These are phyloP conservation scores for Trematomus bernacchii DNA, from an alignment of 2,797 vertebrate species.

Conservation along the genomic window DNA sequence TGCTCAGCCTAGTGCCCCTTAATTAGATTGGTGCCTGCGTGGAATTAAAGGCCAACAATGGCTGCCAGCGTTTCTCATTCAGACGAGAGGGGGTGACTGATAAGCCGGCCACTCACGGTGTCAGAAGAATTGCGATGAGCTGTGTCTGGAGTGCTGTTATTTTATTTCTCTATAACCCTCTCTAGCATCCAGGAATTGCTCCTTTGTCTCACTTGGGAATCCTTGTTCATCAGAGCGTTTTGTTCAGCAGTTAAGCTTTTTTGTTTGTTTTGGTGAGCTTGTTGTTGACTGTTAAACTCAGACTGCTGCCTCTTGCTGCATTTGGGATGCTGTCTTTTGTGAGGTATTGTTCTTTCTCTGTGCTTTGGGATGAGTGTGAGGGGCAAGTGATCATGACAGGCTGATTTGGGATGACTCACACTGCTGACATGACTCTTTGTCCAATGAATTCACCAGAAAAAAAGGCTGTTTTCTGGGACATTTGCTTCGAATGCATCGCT, in stretches of 20 bases:
- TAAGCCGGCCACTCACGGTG: constrained; percentile 50
- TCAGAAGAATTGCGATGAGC: constrained; percentile 42
- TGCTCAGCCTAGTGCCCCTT: constrained; percentile 69
- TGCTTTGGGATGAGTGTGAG: constrained; percentile 54
- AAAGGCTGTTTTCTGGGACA: constrained; percentile 64
- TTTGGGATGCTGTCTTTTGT: constrained; percentile 50
- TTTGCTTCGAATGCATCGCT: constrained; percentile 59
- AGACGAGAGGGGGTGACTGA: constrained; percentile 57
- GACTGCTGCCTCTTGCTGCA: constrained; percentile 40
- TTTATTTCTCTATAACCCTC: constrained; percentile 42
- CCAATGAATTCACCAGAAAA: constrained; percentile 59
- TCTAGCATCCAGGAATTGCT: constrained; percentile 37
- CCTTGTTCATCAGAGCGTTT: constrained; percentile 58
- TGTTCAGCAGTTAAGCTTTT: constrained; percentile 21
- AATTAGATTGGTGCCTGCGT: constrained; percentile 75
- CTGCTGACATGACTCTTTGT: constrained; percentile 62
- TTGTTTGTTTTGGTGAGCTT: constrained; percentile 13
- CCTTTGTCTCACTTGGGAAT: constrained; percentile 38
- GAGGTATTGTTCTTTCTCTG: constrained; percentile 54
- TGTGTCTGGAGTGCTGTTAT: constrained; percentile 51
- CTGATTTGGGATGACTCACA: constrained; percentile 56
- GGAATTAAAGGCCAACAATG: constrained; percentile 71
- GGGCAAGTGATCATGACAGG: constrained; percentile 63
- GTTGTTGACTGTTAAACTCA: constrained; percentile 47
- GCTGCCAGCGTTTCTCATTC: constrained; percentile 62